Base-by-base conservation (phyloP, 2,113 vertebrate genomes). In the Salvelinus fontinalis region DNA sequence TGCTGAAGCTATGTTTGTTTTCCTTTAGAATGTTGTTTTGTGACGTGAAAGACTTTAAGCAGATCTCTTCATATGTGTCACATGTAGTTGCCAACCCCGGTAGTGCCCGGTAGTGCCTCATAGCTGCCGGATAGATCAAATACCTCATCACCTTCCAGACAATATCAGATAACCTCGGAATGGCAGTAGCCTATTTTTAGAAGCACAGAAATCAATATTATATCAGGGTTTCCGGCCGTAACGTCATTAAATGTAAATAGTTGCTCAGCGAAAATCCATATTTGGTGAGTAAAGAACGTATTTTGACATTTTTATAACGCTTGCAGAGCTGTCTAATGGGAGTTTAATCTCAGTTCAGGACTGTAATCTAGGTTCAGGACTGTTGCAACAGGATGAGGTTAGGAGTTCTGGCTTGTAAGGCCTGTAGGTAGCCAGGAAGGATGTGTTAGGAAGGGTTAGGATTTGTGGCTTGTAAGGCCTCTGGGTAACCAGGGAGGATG, bases 31-130 rank as follows among this genome's bases (percentile, higher is more conserved):
- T 74, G 68, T 73, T 81, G 71, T 27, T 80, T 71, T 77, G 84
- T 86, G 83, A 84, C 8, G 76, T 85, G 85, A 80, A 74, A 3
- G n/a, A 39, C 64, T 12, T 60, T 39, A 34, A 57, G 4, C 34
- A 69, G 27, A 9, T 68, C 49, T 73, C 60, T 67, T 70, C 54
- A 51, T 51, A 18, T 39, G 29, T 44, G n/a, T 72, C 27, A 39
- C 29, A 31, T 20, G 66, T 34, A n/a, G 70, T 67, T 20, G 12
- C 1, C 27, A 13, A 24, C 20, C 14, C 66, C 20, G 14, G 48
- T 48, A 29, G 48, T 20, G 62, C 14, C 66, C 20, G 14, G 48
- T 48, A 29, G 48, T 20, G 62, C 59, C 34, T 27, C 26, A 72
- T 16, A 24, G 20, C 22, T 29, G 13, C 24, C n/a, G n/a, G 59